Base-by-base conservation (phyloP, 2,113 vertebrate genomes). In the Lampris incognitus region DNA sequence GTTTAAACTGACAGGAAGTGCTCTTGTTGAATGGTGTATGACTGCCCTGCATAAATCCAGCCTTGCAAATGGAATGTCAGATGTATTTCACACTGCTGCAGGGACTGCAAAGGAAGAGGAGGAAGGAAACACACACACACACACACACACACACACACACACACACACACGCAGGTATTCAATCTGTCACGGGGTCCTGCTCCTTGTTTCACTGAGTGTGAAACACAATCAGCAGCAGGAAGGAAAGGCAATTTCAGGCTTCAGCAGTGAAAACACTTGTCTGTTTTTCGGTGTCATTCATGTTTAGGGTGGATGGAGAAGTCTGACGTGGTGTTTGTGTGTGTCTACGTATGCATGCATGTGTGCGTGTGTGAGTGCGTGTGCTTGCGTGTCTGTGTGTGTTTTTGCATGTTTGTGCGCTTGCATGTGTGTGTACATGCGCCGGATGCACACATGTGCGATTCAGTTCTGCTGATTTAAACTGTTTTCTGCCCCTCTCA, bases 221-320 rank as follows among this genome's bases (percentile, higher is more conserved):
- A 87, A 85, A 84, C 81, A 72, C 82, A 90, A 91, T 85, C 86
- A 90, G 67, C 79, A 81, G 79, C 81, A 83, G 69, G 74, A 88
- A 81, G 84, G 76, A 89, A 89, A 90, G 79, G 84, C 85, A 85
- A 91, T 91, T 90, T 91, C 82, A 89, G 85, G 88, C 88, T 83
- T 80, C 85, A 86, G 70, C 39, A 58, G 70, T 64, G 46, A 79
- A 70, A 89, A 85, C 81, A 78, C 81, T 85, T 78, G 80, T 85
- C 86, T 81, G 74, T 88, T 78, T 88, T 83, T 86, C 83, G 64
- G 74, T 83, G 84, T 87, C 87, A 82, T 74, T 88, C 78, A 81
- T 72, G 49, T 81, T 88, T 90, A 85, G 71, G 44, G 48, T 79
- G 83, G 79, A 83, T 77, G 78, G 68, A 85, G 55, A 80, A 83